These are phyloP conservation scores for Benthosema pterotum DNA, from an alignment of 2,797 vertebrate species.

Conservation along the genomic window DNA sequence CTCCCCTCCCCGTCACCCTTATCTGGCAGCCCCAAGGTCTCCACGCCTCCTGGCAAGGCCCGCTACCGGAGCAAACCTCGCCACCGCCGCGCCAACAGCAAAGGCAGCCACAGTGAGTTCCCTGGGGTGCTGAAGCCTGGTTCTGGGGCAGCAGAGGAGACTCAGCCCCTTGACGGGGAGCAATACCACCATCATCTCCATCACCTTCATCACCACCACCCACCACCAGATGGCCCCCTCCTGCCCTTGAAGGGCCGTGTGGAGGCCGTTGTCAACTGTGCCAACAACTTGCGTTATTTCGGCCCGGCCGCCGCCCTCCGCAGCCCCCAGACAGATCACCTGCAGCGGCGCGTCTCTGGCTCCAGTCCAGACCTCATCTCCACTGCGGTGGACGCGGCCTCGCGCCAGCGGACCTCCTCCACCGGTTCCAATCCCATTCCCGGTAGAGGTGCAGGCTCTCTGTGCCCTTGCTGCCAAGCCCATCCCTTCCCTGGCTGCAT, in stretches of 20 bases:
- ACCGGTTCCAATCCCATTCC: constrained; percentile 52
- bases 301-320: constrained; percentile 92
- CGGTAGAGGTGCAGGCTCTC: constrained; percentile 57
- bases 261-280: constrained; percentile 88
- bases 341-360: constrained; percentile 86
- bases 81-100: constrained; percentile 93
- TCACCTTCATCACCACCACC: constrained; percentile 59
- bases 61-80: constrained; percentile 95
- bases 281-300: constrained; percentile 94
- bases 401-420: constrained; percentile 73
- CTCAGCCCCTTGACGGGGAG: constrained; percentile 75
- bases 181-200: constrained; percentile 54
- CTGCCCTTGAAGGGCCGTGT: constrained; percentile 82
- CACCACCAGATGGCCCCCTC: constrained; percentile 60
- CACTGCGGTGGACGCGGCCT: constrained; percentile 85
- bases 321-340: constrained; percentile 93
- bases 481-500: constrained; percentile 86
- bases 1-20: constrained; percentile 87
- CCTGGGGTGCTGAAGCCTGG: constrained; percentile 83
- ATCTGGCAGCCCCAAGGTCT: constrained; percentile 93
- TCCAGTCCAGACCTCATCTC: constrained; percentile 95
- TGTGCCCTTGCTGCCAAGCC: constrained; percentile 84
- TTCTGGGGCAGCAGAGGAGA: constrained; percentile 71
- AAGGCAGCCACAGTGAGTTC: constrained; percentile 95
- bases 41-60: constrained; percentile 88